phyloP scores from a whole-genome alignment of 1,140 invertebrate genomes.

The Pseudomyrmex pallidus region DNA sequence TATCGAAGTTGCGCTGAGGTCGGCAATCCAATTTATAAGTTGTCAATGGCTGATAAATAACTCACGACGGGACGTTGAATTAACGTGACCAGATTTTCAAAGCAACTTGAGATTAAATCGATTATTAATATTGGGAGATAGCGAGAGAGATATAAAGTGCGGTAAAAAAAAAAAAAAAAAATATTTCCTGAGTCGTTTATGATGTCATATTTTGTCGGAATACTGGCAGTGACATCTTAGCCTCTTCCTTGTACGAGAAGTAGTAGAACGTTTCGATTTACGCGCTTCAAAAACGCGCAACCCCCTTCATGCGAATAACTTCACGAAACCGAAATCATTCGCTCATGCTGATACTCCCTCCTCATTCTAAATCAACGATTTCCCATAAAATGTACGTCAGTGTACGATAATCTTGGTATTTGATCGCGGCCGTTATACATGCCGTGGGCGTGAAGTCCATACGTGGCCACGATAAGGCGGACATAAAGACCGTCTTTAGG shows the following conservation, averaged over 20 bases:
- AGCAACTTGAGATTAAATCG: conserved; percentile 47
- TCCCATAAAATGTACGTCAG: conserved; percentile 44
- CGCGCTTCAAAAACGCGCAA: neutral
- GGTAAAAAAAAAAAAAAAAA: too few species aligned
- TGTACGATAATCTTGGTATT: conserved; percentile 49
- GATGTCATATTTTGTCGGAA: neutral
- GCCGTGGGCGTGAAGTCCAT: conserved; percentile 49
- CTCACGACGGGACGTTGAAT: conserved; percentile 43
- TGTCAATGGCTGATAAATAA: conserved; percentile 59
- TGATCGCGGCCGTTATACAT: conserved; percentile 35
- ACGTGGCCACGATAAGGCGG: conserved; percentile 44
- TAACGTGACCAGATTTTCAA: conserved; percentile 22
- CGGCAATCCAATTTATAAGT: conserved; percentile 61
- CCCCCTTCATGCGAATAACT: neutral
- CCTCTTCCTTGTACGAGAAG: neutral
- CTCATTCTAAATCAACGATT: conserved; percentile 45
- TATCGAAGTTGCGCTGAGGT: conserved; percentile 46
- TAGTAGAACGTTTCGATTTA: neutral
- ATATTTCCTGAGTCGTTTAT: too few species aligned
- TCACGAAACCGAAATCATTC: conserved; percentile 7
- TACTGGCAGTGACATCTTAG: neutral
- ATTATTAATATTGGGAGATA: conserved; percentile 36
- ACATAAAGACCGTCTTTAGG: conserved; percentile 58
- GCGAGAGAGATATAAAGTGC: neutral
- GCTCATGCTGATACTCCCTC: conserved; percentile 5